Conservation (phyloP, 2,888 invertebrate species). For the Ormia ochracea region DNA sequence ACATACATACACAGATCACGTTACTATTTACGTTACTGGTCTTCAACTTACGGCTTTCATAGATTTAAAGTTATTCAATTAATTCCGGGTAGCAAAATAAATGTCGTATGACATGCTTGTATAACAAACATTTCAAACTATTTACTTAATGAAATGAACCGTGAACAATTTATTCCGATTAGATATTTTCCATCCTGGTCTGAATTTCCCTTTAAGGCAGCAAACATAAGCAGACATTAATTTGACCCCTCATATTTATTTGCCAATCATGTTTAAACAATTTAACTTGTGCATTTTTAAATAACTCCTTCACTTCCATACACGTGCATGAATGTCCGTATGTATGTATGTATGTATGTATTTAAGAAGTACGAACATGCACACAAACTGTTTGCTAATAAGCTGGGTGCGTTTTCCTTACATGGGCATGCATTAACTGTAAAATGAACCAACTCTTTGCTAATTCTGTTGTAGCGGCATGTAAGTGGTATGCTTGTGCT, state of each 20-base stretch:
- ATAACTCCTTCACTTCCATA: not conserved
- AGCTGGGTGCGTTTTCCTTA: not conserved
- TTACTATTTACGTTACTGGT: no score
- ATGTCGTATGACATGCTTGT: not conserved
- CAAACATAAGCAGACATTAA: not conserved
- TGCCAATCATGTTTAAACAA: slow-evolving; percentile 7
- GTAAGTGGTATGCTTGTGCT: not conserved
- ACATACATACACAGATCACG: no score
- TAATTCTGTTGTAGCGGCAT: slow-evolving; percentile 1
- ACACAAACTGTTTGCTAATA: not conserved
- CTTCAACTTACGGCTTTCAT: no score
- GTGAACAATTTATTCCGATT: not conserved
- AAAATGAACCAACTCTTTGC: slow-evolving; percentile 37
- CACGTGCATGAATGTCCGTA: no score
- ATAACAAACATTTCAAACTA: not conserved
- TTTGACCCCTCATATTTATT: slow-evolving; percentile 9
- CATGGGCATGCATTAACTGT: not conserved
- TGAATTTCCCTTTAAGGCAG: not conserved
- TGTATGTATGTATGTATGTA: no score
- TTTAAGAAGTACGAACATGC: not conserved
- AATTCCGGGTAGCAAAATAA: no score
- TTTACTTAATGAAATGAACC: not conserved
- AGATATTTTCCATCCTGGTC: not conserved
- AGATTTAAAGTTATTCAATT: no score
- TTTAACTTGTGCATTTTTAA: slow-evolving; percentile 17